Percentiles rank a stretch among this genome's conserved stretches.
phyloP scores from a whole-genome alignment of 2,113 vertebrate genomes.

The Hoplias malabaricus region DNA sequence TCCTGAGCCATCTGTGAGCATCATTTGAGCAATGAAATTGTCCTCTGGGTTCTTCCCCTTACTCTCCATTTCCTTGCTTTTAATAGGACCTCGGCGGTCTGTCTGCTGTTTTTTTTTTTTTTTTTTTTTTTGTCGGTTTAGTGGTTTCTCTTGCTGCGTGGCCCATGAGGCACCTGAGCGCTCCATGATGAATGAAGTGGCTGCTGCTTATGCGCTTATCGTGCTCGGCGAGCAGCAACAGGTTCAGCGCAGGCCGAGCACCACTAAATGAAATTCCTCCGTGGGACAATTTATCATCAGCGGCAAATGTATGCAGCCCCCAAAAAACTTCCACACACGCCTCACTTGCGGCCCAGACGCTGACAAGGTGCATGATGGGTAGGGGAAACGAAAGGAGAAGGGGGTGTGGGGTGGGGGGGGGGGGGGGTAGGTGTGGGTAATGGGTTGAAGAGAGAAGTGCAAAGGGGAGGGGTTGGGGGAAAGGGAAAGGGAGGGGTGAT shows the following conservation, averaged over 20 bases:
- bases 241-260: constrained; percentile 98
- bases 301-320: constrained; percentile 89
- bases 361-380: constrained; percentile 90
- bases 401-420: background rate
- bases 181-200: constrained; percentile 99
- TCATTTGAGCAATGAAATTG: too few species aligned
- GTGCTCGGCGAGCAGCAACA: constrained; percentile 97
- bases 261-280: constrained; percentile 99
- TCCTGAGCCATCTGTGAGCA: too few species aligned
- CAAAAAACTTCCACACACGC: constrained; percentile 78
- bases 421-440: constrained; percentile 65
- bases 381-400: constrained; percentile 67
- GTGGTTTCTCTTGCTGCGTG: constrained; percentile 85
- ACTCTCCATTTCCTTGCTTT: constrained; percentile 44
- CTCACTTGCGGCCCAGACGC: constrained; percentile 76
- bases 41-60: constrained; percentile 64
- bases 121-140: constrained; percentile 79
- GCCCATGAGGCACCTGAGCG: constrained; percentile 93
- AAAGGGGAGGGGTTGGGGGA: constrained; percentile 59
- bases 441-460: constrained; percentile 61
- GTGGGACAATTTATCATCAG: constrained; percentile 99
- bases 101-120: constrained; percentile 33
- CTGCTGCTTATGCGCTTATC: constrained; percentile 98
- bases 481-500: background rate
- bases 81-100: constrained; percentile 76